Evolutionary conservation across 2,113 vertebrate genomes (phyloP).

Genomic region (Syrrhaptes paradoxus): DNA sequence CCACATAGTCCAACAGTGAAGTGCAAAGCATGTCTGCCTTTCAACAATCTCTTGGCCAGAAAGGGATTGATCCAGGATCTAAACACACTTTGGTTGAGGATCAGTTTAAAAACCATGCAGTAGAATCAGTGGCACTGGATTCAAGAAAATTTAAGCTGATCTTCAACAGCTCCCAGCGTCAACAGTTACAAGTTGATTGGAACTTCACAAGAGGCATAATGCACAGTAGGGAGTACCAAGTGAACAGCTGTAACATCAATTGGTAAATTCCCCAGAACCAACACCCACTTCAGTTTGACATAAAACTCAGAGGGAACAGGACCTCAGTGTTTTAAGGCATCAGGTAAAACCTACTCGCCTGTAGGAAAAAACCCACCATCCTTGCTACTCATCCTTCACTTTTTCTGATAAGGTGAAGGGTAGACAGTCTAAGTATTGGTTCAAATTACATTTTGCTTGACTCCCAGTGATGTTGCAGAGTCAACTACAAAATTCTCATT

Average conservation of each 20-base stretch:
- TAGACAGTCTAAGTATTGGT: background rate
- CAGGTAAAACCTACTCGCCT: background rate
- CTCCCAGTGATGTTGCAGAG: background rate
- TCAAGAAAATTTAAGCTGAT: background rate
- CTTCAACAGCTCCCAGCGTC: background rate
- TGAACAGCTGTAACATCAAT: background rate
- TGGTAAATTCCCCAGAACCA: background rate
- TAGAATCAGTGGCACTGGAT: background rate
- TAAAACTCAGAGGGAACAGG: background rate
- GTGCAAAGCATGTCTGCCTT: background rate
- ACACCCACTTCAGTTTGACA: background rate
- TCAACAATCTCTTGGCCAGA: background rate
- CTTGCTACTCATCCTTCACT: background rate
- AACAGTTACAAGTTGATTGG: background rate
- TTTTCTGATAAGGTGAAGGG: background rate
- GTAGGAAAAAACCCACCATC: background rate
- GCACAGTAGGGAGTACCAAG: no score
- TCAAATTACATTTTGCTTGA: background rate
- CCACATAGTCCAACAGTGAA: background rate
- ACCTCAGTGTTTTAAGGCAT: background rate
- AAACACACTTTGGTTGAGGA: background rate
- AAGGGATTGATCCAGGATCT: background rate
- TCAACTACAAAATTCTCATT: background rate
- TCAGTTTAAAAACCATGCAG: background rate
- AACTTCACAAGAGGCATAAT: background rate